phyloP scores from a whole-genome alignment of 2,113 vertebrate genomes.

The Turdus rufiventris region DNA sequence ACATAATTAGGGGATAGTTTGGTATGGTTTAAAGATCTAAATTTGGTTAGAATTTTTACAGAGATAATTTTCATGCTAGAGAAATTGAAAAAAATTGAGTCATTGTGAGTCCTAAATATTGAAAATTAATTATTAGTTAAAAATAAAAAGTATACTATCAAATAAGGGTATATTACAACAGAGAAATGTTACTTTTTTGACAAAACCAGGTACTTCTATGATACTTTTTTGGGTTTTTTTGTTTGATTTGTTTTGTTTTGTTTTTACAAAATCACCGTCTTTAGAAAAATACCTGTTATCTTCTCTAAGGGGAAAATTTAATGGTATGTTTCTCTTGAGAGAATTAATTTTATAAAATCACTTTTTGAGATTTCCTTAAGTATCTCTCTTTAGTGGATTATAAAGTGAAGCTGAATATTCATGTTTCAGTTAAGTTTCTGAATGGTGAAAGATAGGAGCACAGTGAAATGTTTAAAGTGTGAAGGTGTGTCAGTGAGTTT shows the following conservation, averaged over 20 bases:
- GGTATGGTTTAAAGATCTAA: not conserved
- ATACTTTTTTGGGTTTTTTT: not conserved
- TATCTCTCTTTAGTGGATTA: not conserved
- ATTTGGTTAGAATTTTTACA: not conserved
- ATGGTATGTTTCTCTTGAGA: not conserved
- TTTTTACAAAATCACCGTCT: not conserved
- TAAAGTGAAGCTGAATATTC: not conserved
- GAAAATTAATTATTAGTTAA: not conserved
- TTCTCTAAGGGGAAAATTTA: not conserved
- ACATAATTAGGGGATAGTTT: not conserved
- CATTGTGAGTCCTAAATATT: not conserved
- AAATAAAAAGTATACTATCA: not conserved
- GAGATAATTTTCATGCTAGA: not conserved
- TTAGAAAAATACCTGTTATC: not conserved
- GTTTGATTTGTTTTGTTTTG: not conserved
- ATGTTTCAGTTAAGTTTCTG: not conserved
- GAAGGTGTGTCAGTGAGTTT: not conserved
- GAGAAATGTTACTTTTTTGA: not conserved
- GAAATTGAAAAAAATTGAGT: not conserved
- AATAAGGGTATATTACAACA: not conserved
- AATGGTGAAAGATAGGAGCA: not conserved
- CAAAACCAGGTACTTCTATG: not conserved
- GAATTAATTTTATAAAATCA: not conserved
- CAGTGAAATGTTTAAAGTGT: not conserved
- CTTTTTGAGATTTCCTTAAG: not conserved